Conservation (phyloP, 2,797 vertebrate species). For the Sebastes oblongus region DNA sequence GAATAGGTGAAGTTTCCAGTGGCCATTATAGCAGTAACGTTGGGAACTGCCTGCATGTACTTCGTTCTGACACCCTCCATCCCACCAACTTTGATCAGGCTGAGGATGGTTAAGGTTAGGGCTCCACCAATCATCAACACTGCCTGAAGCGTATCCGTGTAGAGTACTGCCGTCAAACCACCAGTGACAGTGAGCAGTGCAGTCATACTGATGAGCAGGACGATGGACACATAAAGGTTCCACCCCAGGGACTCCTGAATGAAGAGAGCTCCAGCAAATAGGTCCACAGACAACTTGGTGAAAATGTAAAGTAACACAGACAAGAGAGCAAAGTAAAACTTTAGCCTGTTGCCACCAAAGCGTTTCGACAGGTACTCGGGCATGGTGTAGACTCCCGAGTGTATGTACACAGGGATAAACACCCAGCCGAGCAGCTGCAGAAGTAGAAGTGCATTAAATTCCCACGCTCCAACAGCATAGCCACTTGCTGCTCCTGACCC, state of each 20-base stretch:
- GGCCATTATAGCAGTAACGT: constrained; percentile 89
- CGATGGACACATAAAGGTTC: constrained; percentile 96
- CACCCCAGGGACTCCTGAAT: constrained; percentile 98
- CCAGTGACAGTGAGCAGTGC: constrained; percentile 95
- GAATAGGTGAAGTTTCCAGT: constrained; percentile 88
- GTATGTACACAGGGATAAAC: constrained; percentile 97
- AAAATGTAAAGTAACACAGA: constrained; percentile 97
- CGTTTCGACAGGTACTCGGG: constrained; percentile 97
- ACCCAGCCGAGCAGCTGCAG: constrained; percentile 99
- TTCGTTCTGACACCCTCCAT: constrained; percentile 92
- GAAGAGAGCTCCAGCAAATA: constrained; percentile 98
- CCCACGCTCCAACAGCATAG: constrained; percentile 98
- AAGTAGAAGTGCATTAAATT: constrained; percentile 97
- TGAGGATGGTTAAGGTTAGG: constrained; percentile 91
- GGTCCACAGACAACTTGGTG: constrained; percentile 97
- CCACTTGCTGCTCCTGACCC: constrained; percentile 98
- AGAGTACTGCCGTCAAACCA: constrained; percentile 95
- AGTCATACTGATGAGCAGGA: constrained; percentile 95
- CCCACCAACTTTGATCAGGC: constrained; percentile 92
- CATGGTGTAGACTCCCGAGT: constrained; percentile 98
- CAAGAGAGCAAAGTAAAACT: constrained; percentile 94
- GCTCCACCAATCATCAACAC: constrained; percentile 97
- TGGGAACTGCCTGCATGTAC: constrained; percentile 95
- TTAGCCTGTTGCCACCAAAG: constrained; percentile 94
- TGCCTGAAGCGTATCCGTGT: constrained; percentile 97